Percentiles rank a stretch among this genome's conserved stretches.
These are phyloP conservation scores for Plutomurus gul DNA, from an alignment of 1,140 invertebrate species.

Conservation along the genomic window DNA sequence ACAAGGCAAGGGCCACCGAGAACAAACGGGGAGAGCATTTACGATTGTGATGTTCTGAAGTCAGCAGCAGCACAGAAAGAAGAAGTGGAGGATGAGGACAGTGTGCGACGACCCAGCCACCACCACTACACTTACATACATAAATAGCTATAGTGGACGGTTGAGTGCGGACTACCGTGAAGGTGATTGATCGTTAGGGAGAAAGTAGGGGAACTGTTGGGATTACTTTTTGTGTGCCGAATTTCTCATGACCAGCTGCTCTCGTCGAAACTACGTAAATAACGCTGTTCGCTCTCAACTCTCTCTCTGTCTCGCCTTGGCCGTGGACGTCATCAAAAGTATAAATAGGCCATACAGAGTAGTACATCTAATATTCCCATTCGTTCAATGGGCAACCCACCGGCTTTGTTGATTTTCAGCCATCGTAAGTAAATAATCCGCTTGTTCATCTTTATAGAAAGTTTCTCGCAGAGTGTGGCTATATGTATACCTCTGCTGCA, in stretches of 20 bases:
- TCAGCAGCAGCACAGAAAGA: too few species aligned
- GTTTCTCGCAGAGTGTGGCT: too few species aligned
- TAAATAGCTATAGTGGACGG: too few species aligned
- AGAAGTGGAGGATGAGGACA: too few species aligned
- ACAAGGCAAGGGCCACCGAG: background rate
- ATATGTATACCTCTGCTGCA: too few species aligned
- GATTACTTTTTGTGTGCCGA: conserved; percentile 4
- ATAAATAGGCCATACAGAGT: background rate
- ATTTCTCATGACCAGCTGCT: conserved; percentile 12
- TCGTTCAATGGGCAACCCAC: background rate
- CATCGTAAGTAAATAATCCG: too few species aligned
- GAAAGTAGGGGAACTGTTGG: conserved; percentile 20
- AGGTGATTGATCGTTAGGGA: conserved; percentile 15
- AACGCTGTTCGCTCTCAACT: background rate
- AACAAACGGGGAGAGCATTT: too few species aligned
- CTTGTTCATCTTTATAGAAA: too few species aligned
- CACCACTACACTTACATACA: too few species aligned
- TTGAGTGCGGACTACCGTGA: background rate
- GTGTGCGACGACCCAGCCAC: background rate
- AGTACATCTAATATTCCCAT: background rate
- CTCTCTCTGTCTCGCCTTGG: too few species aligned
- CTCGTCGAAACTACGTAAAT: background rate
- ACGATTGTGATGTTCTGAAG: too few species aligned
- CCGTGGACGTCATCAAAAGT: conserved; percentile 1
- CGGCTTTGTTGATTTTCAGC: background rate